Evolutionary conservation across 1,140 invertebrate species (phyloP).

Genomic region (Euschistus heros): DNA sequence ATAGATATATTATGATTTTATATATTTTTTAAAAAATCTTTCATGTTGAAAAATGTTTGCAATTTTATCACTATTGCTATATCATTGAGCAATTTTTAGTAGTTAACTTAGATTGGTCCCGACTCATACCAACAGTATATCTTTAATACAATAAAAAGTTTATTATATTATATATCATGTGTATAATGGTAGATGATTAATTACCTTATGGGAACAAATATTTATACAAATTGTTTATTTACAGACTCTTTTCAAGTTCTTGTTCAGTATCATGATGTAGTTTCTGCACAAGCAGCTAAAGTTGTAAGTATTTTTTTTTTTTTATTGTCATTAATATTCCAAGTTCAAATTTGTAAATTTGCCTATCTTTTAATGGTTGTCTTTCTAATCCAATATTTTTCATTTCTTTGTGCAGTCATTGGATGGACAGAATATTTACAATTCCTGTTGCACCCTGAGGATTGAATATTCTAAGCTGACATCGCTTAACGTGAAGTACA

Average conservation of each 20-base stretch:
- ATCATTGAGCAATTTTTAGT: no score
- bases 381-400: no score
- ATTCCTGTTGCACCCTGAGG: constrained; percentile 95
- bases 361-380: background rate
- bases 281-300: constrained; percentile 92
- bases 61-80: no score
- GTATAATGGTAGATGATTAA: no score
- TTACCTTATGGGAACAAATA: no score
- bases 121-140: no score
- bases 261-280: constrained; percentile 94
- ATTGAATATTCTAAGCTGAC: constrained; percentile 98
- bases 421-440: constrained; percentile 98
- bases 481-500: constrained; percentile 96
- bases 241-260: constrained; percentile 97
- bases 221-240: constrained; percentile 39
- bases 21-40: no score
- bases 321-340: background rate
- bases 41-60: no score
- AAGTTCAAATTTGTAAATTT: background rate
- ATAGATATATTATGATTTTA: no score
- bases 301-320: constrained; percentile 49
- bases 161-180: no score
- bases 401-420: constrained; percentile 53
- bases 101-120: no score
- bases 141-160: no score